Conservation (phyloP, 2,113 vertebrate genomes). For the Microcebus griseorufus region DNA sequence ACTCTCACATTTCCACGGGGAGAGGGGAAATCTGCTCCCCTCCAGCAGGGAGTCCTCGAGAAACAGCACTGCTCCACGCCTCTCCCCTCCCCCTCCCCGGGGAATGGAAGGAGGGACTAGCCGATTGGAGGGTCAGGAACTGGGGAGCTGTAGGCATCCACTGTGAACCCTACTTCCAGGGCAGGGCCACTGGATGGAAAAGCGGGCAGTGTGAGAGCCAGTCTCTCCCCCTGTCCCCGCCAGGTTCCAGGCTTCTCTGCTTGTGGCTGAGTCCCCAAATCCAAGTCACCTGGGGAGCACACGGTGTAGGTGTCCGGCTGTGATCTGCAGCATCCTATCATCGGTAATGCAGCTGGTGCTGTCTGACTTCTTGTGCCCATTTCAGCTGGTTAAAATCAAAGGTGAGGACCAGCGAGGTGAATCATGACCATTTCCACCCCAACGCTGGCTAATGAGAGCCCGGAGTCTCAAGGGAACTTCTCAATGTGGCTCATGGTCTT, state of each 20-base stretch:
- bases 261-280: too few species aligned
- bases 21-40: too few species aligned
- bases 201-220: fast-evolving
- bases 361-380: too few species aligned
- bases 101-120: background rate
- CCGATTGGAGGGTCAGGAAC: background rate
- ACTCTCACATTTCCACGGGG: background rate
- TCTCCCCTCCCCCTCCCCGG: too few species aligned
- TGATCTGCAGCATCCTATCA: background rate
- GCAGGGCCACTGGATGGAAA: background rate
- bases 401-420: background rate
- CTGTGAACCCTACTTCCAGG: background rate
- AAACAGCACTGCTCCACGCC: background rate
- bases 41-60: background rate
- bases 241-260: background rate
- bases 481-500: background rate
- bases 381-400: background rate
- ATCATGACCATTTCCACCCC: background rate
- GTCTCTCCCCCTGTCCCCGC: background rate
- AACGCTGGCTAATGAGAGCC: background rate
- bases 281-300: background rate
- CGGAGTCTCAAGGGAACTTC: background rate
- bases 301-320: background rate
- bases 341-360: too few species aligned
- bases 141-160: background rate